A percentile compares a stretch with the other conserved stretches of the same genome.
phyloP scores from a whole-genome alignment of 1,140 invertebrate species.

The Oscheius sp. region DNA sequence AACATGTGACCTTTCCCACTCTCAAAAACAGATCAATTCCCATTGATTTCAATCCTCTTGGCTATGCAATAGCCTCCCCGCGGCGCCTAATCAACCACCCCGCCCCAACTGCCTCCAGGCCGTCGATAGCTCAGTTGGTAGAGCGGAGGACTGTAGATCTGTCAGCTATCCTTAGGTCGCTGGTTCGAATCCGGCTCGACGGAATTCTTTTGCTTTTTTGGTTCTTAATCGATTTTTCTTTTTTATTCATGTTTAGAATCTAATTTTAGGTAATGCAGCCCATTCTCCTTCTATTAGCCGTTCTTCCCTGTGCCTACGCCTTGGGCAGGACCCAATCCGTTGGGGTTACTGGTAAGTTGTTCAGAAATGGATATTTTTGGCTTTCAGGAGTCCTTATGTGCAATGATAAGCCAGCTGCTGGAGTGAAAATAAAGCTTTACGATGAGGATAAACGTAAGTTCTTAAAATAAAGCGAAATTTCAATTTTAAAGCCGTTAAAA shows the following conservation, averaged over 20 bases:
- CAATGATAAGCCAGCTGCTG: conserved; percentile 26
- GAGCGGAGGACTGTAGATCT: conserved; percentile 47
- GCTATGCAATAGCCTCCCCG: too few species aligned
- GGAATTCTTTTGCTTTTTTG: neutral
- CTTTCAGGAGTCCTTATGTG: conserved; percentile 27
- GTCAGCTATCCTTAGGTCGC: neutral
- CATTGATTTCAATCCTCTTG: too few species aligned
- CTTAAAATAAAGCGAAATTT: neutral
- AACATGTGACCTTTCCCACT: too few species aligned
- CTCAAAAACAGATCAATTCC: too few species aligned
- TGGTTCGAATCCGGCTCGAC: neutral
- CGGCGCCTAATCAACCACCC: too few species aligned
- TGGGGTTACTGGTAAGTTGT: conserved; percentile 12
- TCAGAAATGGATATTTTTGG: neutral
- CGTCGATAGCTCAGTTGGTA: conserved; percentile 49
- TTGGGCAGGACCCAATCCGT: conserved; percentile 27
- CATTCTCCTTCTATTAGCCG: too few species aligned
- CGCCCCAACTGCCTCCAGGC: too few species aligned
- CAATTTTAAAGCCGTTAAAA: too few species aligned
- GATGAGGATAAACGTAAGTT: conserved; percentile 46
- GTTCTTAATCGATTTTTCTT: too few species aligned
- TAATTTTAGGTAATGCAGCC: too few species aligned
- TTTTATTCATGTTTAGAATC: too few species aligned
- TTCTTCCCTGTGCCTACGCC: neutral
- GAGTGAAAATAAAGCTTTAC: conserved; percentile 48